These are phyloP conservation scores for Sebastolobus altivelis DNA, from an alignment of 2,797 vertebrate species.

Conservation along the genomic window DNA sequence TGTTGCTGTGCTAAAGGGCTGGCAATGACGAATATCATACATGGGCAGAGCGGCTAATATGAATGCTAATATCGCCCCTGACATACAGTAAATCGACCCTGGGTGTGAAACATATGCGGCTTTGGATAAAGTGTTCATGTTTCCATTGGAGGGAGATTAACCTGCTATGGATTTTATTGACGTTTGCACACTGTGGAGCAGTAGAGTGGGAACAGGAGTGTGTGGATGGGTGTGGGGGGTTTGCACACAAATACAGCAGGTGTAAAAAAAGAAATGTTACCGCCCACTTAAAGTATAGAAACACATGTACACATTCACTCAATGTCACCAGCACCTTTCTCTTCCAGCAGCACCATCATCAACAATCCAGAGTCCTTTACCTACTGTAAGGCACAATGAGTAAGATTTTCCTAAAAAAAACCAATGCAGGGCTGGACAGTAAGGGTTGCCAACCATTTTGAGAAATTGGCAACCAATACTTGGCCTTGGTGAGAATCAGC, in stretches of 20 bases:
- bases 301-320: conserved; percentile 4
- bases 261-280: conserved; percentile 17
- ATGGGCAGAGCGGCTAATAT: conserved; percentile 79
- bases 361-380: background rate
- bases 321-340: background rate
- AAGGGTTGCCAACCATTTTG: too few species aligned
- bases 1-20: conserved; percentile 77
- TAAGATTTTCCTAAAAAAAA: background rate
- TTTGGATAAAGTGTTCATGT: conserved; percentile 84
- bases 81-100: conserved; percentile 84
- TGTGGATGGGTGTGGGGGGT: conserved; percentile 16
- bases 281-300: conserved; percentile 14
- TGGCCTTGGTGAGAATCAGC: too few species aligned
- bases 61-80: conserved; percentile 83
- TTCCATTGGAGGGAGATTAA: conserved; percentile 83
- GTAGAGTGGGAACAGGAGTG: conserved; percentile 58
- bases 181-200: conserved; percentile 67
- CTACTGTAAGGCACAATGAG: background rate
- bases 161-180: conserved; percentile 84
- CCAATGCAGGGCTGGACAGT: background rate
- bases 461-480: too few species aligned
- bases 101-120: conserved; percentile 81
- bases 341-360: background rate
- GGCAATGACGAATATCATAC: conserved; percentile 82
- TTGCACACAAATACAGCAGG: conserved; percentile 49